These are phyloP conservation scores for Plebejus anna DNA, from an alignment of 2,888 invertebrate genomes.

Conservation along the genomic window DNA sequence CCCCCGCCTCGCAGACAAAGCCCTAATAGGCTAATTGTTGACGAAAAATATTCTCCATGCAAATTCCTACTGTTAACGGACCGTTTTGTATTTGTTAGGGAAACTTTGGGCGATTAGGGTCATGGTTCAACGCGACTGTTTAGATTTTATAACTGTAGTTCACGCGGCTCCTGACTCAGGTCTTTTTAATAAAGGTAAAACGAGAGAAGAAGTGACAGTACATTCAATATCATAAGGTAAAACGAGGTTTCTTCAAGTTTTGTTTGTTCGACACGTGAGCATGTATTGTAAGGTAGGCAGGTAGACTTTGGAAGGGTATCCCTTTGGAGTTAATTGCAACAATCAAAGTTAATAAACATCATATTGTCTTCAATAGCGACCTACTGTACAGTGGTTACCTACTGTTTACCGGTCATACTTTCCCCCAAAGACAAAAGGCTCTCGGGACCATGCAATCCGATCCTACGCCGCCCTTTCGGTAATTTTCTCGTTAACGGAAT, in stretches of 20 bases:
- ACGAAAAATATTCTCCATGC: slow-evolving; percentile 77
- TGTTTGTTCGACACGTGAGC: background rate
- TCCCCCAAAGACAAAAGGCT: slow-evolving; percentile 72
- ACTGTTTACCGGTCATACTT: slow-evolving; percentile 69
- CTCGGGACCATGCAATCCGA: slow-evolving; percentile 71
- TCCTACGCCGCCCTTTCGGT: slow-evolving; percentile 71
- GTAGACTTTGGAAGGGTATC: background rate
- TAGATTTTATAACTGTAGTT: slow-evolving; percentile 38
- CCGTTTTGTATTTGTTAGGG: slow-evolving; percentile 74
- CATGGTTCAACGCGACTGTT: slow-evolving; percentile 37
- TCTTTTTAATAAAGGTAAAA: slow-evolving; percentile 4
- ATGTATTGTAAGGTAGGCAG: background rate
- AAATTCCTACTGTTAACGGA: slow-evolving; percentile 76
- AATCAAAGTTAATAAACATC: slow-evolving; percentile 1
- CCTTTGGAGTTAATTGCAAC: background rate
- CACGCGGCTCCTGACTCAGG: background rate
- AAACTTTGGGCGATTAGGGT: slow-evolving; percentile 71
- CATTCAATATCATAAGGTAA: background rate
- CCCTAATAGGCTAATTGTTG: slow-evolving; percentile 74
- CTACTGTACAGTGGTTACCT: slow-evolving; percentile 56
- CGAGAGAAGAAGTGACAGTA: no score
- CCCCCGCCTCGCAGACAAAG: slow-evolving; percentile 71
- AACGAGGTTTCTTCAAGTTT: background rate
- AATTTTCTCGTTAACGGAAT: slow-evolving; percentile 79
- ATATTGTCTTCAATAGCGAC: slow-evolving; percentile 51